Evolutionary conservation across 2,797 vertebrate genomes (phyloP).

Genomic region (Triplophysa bombifrons): DNA sequence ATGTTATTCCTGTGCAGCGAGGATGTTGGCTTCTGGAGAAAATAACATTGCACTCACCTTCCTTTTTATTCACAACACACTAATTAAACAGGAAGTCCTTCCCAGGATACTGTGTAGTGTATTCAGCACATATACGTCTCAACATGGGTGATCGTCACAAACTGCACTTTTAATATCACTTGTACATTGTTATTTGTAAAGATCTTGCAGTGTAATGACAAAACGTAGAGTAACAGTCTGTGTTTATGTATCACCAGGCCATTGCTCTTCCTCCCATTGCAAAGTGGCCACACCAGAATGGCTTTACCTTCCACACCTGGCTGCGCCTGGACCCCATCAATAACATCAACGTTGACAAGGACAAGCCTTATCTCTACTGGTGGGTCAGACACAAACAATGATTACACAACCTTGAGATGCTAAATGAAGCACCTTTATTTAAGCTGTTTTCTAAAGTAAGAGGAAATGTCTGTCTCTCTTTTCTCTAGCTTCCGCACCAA

Average conservation of each 20-base stretch:
- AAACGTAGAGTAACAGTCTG: neutral
- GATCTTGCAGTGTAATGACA: too few relatives aligned
- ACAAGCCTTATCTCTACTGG: slow-evolving; percentile 99
- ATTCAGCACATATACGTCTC: neutral
- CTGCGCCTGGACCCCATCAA: slow-evolving; percentile 97
- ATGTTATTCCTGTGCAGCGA: slow-evolving; percentile 1
- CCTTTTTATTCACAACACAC: slow-evolving; percentile 37
- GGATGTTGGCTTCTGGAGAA: neutral
- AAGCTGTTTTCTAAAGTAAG: neutral
- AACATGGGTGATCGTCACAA: neutral
- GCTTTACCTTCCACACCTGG: slow-evolving; percentile 99
- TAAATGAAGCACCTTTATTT: neutral
- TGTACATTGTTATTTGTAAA: neutral
- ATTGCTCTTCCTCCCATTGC: slow-evolving; percentile 98
- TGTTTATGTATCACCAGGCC: slow-evolving; percentile 77
- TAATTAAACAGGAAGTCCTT: slow-evolving; percentile 47
- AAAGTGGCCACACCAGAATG: slow-evolving; percentile 98
- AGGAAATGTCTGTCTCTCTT: neutral
- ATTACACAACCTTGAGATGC: slow-evolving; percentile 1
- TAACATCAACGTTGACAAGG: slow-evolving; percentile 98
- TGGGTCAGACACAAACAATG: slow-evolving; percentile 70
- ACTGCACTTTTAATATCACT: neutral
- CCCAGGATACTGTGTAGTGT: neutral
- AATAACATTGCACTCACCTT: slow-evolving; percentile 1
- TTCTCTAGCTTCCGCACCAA: slow-evolving; percentile 91